Conservation (phyloP, 1,140 invertebrate species). For the Ctenoplectra terminalis region DNA sequence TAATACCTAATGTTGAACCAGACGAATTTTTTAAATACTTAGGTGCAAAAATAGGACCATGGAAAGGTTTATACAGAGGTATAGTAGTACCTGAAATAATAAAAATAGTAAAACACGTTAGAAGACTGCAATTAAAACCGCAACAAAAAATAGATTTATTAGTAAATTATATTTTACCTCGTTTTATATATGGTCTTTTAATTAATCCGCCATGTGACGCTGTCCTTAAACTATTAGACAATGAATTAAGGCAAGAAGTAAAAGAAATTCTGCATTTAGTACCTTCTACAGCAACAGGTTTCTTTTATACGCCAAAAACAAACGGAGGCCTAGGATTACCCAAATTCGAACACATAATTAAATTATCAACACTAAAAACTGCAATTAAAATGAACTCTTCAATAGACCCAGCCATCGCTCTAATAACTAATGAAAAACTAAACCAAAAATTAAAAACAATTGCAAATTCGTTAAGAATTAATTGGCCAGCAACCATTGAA, state of each 20-base stretch:
- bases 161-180: background rate
- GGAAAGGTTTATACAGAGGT: background rate
- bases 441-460: background rate
- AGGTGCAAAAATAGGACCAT: constrained; percentile 9
- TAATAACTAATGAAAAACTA: background rate
- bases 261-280: constrained; percentile 21
- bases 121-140: constrained; percentile 1
- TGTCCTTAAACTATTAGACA: background rate
- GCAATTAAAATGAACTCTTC: background rate
- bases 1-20: background rate
- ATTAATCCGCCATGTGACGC: background rate
- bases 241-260: background rate
- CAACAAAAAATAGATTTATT: constrained; percentile 12
- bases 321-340: background rate
- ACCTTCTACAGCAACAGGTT: background rate
- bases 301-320: background rate
- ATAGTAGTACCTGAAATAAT: constrained; percentile 9
- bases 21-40: background rate
- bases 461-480: constrained; percentile 4
- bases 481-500: background rate
- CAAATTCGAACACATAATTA: background rate
- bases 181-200: constrained; percentile 15
- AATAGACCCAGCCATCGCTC: background rate
- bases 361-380: background rate
- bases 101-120: background rate